Evolutionary conservation across 2,113 vertebrate species (phyloP).

Genomic region (Dryoscopus gambensis): DNA sequence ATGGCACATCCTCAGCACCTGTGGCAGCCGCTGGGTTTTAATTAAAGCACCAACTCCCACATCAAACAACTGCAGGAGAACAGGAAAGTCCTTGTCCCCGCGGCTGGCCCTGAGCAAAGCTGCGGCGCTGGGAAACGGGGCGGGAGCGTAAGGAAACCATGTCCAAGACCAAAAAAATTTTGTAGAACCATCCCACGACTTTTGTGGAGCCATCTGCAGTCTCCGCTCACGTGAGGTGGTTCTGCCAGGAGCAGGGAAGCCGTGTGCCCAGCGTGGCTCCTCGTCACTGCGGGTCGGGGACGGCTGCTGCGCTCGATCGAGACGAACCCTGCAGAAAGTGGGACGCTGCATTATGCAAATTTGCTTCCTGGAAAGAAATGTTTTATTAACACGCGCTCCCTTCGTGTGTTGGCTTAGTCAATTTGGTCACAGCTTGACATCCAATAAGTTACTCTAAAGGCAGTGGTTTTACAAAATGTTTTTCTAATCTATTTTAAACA

Average conservation of each 20-base stretch:
- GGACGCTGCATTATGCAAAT: constrained; percentile 21
- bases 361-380: constrained; percentile 54
- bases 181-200: background rate
- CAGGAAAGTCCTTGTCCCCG: background rate
- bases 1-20: background rate
- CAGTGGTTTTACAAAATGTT: constrained; percentile 37
- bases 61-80: constrained; percentile 11
- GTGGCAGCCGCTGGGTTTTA: background rate
- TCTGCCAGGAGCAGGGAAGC: background rate
- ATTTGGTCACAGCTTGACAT: constrained; percentile 61
- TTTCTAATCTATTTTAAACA: constrained; percentile 56
- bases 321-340: background rate
- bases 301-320: rapidly evolving
- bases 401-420: constrained; percentile 31
- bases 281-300: rapidly evolving
- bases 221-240: background rate
- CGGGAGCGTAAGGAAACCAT: background rate
- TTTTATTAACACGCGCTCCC: constrained; percentile 7
- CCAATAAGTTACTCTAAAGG: constrained; percentile 32
- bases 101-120: background rate
- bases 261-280: background rate
- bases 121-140: rapidly evolving
- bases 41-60: constrained; percentile 43
- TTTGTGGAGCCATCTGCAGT: background rate
- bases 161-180: background rate